Evolutionary conservation across 2,797 vertebrate species (phyloP), one percentile per base, ranked within the genome.

Genomic region (Enoplosus armatus): DNA sequence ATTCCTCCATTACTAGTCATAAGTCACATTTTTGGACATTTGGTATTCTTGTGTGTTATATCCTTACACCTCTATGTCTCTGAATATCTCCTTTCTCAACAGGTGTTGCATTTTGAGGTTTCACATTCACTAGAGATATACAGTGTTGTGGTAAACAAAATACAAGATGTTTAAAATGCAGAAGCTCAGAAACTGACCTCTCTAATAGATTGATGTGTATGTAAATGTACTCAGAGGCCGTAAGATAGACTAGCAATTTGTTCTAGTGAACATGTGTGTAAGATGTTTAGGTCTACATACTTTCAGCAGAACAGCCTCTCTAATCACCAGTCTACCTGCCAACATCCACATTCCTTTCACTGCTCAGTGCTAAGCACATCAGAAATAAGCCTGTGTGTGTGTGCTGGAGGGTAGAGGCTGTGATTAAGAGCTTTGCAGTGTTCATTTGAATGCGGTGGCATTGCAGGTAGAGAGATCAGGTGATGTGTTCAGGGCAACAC

Each of bases 391-490:
- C 18, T 35, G 72, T 65, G 60, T 75, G 65, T 62, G 61, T 85
- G 61, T 77, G 66, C 64, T 68, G 61, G 31, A 64, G 39, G 55
- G 59, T 56, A 26, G 51, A 75, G 80, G 62, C 56, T 64, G 73
- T 72, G 84, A 85, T 86, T 79, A 79, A 76, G 67, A 78, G 79
- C 65, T 85, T 85, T 83, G 60, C 54, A 20, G 68, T 72, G 41
- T 85, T 85, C 27, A 59, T 88, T 86, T 47, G 6, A 83, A 86
- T 65, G 68, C 27, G 64, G 67, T 71, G 69, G 77, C 77, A 73
- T 20, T 77, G 68, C 85, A 86, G 83, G 88, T 84, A 76, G 70
- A 47, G 70, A 63, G 68, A 83, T 79, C 77, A 72, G 80, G 77
- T 77, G 65, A 79, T 80, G 61, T 77, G 75, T 82, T 86, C 55